phyloP scores from a whole-genome alignment of 2,113 vertebrate species.

The Plotosus lineatus region DNA sequence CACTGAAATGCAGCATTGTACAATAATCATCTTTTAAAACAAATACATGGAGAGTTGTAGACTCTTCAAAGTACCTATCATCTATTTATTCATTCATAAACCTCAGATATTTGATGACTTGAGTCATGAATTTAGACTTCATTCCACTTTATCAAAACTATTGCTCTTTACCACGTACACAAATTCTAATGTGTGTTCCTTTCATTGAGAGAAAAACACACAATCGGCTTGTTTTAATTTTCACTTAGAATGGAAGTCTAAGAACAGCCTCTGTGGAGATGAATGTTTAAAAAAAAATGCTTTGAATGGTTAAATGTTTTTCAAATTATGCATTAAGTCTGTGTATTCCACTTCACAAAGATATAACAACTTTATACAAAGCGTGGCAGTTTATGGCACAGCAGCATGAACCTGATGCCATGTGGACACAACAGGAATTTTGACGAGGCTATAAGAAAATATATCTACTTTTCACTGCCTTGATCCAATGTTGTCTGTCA shows the following conservation, averaged over 20 bases:
- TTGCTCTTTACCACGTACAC: too few relatives aligned
- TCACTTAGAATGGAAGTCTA: not conserved
- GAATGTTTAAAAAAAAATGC: not conserved
- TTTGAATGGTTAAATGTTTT: not conserved
- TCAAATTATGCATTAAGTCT: not conserved
- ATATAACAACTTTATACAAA: not conserved
- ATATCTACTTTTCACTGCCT: not conserved
- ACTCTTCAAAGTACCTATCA: not conserved
- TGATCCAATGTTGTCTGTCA: not conserved
- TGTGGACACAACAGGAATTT: not conserved
- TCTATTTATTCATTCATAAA: not conserved
- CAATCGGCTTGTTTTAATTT: not conserved
- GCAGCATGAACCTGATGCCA: not conserved
- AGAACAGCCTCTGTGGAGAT: not conserved
- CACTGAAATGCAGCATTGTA: constrained; percentile 26
- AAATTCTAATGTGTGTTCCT: too few relatives aligned
- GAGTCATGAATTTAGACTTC: not conserved
- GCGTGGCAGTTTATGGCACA: not conserved
- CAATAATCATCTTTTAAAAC: constrained; percentile 23
- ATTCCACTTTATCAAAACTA: not conserved
- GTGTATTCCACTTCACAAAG: not conserved
- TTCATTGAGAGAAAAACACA: not conserved
- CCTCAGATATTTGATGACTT: not conserved
- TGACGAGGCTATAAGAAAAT: not conserved
- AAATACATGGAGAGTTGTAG: constrained; percentile 6